Evolutionary conservation across 2,797 vertebrate genomes (phyloP), one percentile per base, ranked within the genome.

Genomic region (Lycodopsis pacificus): DNA sequence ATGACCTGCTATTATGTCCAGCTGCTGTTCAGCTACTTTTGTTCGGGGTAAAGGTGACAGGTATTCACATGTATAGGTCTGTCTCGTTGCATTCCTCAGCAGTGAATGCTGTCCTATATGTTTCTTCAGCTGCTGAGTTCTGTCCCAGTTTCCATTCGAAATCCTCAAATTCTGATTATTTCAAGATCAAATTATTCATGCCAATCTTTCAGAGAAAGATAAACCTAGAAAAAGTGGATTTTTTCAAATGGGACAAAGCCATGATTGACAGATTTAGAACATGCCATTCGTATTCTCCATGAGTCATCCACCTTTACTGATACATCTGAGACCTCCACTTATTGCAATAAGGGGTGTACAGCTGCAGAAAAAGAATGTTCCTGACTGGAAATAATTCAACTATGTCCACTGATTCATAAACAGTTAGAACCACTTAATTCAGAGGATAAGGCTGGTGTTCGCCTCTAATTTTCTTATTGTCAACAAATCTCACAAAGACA

Each of bases 1-100:
- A 92, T 88, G 77, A 88, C 81, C 84, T 46, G 54, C 76, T 66
- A 85, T 90, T 87, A 85, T 58, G 63, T 75, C 73, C 78, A 88
- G 83, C 83, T 87, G 85, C 30, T 82, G 81, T 53, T 83, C 30
- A 42, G 75, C 58, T 62, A 63, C 75, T 58, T 84, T 76, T 46
- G 73, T 56, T 86, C 0, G 0, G 79, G 80, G 5, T n/a, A 77
- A 78, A 91, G 85, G 74, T 86, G 80, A 74, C 68, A 81, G 57
- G 71, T 80, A 79, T 73, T 71, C 64, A 51, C 72, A 76, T 38
- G 64, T 66, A 74, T 4, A 38, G 36, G 15, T 76, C 81, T 86
- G 71, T 73, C 72, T 68, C 3, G 3, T 46, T 36, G 65, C 71
- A 70, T 88, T 85, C 68, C 62, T 85, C 19, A 44, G 58, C 38